These are phyloP conservation scores for Helicolenus hilgendorfi DNA, from an alignment of 2,797 vertebrate species.

Conservation along the genomic window DNA sequence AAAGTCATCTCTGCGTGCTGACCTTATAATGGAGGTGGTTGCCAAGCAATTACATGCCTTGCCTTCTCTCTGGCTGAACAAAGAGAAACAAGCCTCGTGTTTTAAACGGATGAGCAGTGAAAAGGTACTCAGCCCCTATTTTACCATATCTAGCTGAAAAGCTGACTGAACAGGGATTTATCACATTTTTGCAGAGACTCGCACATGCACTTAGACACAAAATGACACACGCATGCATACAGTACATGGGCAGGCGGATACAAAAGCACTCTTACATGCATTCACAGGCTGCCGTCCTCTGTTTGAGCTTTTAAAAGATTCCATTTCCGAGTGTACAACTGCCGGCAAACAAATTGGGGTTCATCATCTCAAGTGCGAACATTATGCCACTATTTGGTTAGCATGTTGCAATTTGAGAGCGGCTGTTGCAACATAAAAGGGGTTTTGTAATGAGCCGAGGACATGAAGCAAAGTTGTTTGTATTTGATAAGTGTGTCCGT, in stretches of 20 bases:
- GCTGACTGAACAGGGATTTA: conserved; percentile 81
- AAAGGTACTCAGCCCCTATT: conserved; percentile 83
- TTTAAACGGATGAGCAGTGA: conserved; percentile 84
- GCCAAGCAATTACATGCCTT: conserved; percentile 88
- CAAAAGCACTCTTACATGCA: conserved; percentile 18
- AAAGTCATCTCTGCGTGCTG: conserved; percentile 81
- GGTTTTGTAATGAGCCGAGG: conserved; percentile 49
- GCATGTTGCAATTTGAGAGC: conserved; percentile 41
- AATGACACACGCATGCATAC: conserved; percentile 42
- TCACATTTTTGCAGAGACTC: conserved; percentile 79
- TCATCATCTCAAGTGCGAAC: conserved; percentile 64
- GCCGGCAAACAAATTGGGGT: conserved; percentile 60
- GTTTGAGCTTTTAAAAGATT: conserved; percentile 67
- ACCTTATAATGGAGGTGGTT: conserved; percentile 88
- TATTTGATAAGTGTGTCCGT: conserved; percentile 52
- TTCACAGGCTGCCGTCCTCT: conserved; percentile 37
- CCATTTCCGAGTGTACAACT: conserved; percentile 35
- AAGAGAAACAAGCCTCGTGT: conserved; percentile 81
- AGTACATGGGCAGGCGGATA: conserved; percentile 39
- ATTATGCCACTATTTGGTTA: conserved; percentile 57
- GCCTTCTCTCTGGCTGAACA: conserved; percentile 80
- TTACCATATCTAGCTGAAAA: conserved; percentile 80
- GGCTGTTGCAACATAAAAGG: conserved; percentile 37
- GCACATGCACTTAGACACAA: conserved; percentile 58
- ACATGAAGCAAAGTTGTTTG: conserved; percentile 49